Percentiles rank a stretch among this genome's conserved stretches.
Conservation (phyloP, 2,888 invertebrate genomes). For the Sinotaia quadrata region DNA sequence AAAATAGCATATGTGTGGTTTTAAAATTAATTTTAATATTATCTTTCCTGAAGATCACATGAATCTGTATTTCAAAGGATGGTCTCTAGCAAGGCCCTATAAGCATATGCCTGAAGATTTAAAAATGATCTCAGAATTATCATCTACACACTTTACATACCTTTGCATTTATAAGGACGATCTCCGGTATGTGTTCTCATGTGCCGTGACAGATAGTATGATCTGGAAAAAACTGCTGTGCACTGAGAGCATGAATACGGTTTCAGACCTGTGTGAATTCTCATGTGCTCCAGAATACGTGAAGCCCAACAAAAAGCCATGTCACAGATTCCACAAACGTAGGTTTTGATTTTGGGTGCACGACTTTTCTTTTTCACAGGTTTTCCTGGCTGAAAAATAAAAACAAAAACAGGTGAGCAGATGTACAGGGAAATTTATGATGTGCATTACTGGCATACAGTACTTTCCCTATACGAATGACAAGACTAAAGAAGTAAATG, state of each 20-base stretch:
- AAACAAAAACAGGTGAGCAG: neutral
- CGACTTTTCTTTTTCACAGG: neutral
- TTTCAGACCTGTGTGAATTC: neutral
- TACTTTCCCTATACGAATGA: too few relatives aligned
- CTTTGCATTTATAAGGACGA: neutral
- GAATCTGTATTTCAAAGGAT: too few relatives aligned
- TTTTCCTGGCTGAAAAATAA: neutral
- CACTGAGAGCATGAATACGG: neutral
- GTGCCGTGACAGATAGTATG: neutral
- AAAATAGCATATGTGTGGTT: too few relatives aligned
- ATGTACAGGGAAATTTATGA: too few relatives aligned
- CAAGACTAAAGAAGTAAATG: too few relatives aligned
- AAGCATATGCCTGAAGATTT: too few relatives aligned
- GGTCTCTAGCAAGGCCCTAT: too few relatives aligned
- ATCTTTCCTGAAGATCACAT: too few relatives aligned
- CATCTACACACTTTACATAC: too few relatives aligned
- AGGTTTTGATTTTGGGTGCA: neutral
- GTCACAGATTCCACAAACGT: neutral
- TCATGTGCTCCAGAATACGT: neutral
- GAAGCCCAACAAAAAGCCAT: slow-evolving; percentile 1
- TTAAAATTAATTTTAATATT: too few relatives aligned
- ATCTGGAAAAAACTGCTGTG: neutral
- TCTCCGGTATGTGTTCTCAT: neutral
- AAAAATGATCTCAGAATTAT: too few relatives aligned
- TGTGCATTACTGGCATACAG: too few relatives aligned